Conservation (phyloP, 2,113 vertebrate genomes). For the Gorsachius goisagi region DNA sequence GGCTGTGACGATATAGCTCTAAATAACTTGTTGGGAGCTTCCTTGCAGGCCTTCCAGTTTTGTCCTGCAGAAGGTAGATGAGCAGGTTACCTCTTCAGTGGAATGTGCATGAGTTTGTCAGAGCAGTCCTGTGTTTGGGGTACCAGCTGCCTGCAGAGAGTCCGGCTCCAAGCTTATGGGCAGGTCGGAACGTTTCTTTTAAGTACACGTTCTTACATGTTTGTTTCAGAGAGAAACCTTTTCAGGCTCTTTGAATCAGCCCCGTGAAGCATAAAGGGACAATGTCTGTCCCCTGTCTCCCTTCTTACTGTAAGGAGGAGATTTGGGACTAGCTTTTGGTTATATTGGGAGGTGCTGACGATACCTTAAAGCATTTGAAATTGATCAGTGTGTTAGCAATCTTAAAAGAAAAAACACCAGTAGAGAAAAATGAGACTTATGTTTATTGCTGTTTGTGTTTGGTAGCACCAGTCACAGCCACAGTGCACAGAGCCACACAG, state of each 20-base stretch:
- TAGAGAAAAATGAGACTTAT: not conserved
- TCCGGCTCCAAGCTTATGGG: not conserved
- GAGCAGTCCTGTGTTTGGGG: not conserved
- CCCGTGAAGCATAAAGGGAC: not conserved
- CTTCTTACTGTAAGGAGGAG: not conserved
- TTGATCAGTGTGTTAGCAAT: not conserved
- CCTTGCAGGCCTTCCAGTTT: not conserved
- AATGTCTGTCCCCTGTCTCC: not conserved
- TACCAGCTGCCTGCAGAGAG: not conserved
- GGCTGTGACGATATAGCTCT: not conserved
- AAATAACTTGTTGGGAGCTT: not conserved
- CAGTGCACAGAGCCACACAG: not conserved
- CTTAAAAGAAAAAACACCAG: not conserved
- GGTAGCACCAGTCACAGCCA: not conserved
- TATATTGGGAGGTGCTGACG: not conserved
- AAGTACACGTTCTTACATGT: fast-evolving
- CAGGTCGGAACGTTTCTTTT: not conserved
- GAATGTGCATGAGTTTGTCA: not conserved
- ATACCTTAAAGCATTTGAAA: not conserved
- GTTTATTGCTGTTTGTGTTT: not conserved
- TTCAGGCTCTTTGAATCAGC: not conserved
- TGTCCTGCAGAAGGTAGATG: not conserved
- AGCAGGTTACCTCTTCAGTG: not conserved
- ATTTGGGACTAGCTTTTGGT: not conserved
- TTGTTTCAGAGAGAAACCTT: not conserved